Percentiles rank a stretch among this genome's conserved stretches.
phyloP scores from a whole-genome alignment of 2,113 vertebrate species.

The Prinia subflava region DNA sequence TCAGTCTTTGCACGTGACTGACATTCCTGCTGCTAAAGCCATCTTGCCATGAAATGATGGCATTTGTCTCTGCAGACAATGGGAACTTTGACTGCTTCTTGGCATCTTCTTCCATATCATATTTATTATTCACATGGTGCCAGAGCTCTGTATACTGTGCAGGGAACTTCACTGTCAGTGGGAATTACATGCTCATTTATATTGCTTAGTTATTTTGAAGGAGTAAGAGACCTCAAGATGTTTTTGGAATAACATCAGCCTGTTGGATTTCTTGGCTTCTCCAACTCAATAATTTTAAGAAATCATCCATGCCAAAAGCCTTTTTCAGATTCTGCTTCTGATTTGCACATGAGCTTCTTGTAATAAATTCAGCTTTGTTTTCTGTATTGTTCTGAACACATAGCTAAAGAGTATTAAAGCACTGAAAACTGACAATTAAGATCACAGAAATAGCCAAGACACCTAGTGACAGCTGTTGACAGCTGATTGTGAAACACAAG shows the following conservation, averaged over 20 bases:
- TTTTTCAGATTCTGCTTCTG: not conserved
- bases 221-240: not conserved
- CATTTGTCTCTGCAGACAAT: conserved; percentile 24
- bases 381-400: not conserved
- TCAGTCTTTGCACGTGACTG: not conserved
- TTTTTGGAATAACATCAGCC: not conserved
- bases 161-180: not conserved
- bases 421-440: not conserved
- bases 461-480: not conserved
- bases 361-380: conserved; percentile 18
- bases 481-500: not conserved
- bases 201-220: not conserved
- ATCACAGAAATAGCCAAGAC: not conserved
- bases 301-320: not conserved
- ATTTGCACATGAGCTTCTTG: not conserved
- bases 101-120: not conserved
- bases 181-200: not conserved
- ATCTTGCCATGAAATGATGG: conserved; percentile 2
- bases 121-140: not conserved
- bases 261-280: conserved; percentile 9
- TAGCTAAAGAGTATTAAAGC: not conserved
- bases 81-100: conserved; percentile 34
- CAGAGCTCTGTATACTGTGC: not conserved
- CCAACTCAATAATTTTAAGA: not conserved
- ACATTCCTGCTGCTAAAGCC: not conserved